Evolutionary conservation across 2,888 invertebrate species (phyloP).

Genomic region (Altica lythri): DNA sequence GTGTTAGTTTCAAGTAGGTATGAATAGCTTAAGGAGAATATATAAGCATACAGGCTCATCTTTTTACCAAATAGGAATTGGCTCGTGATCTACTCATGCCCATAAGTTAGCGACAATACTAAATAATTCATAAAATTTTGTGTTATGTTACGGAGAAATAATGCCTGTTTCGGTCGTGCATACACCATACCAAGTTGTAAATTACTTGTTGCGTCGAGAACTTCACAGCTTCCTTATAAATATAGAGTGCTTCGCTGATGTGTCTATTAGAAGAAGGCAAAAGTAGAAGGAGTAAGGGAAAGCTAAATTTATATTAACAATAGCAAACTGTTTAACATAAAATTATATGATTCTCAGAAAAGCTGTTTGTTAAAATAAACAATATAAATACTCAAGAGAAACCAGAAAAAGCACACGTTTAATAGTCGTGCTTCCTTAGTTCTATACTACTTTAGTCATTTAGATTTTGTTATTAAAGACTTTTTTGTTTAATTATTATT

Average conservation of each 20-base stretch:
- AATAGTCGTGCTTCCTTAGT: too few relatives aligned
- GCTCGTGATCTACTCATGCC: constrained; percentile 38
- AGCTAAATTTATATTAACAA: too few relatives aligned
- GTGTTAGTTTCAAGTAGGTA: too few relatives aligned
- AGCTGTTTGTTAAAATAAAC: too few relatives aligned
- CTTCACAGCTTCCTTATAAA: constrained; percentile 18
- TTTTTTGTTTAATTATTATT: too few relatives aligned
- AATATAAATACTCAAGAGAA: too few relatives aligned
- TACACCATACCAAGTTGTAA: constrained; percentile 30
- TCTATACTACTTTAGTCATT: too few relatives aligned
- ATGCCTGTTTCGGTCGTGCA: constrained; percentile 30
- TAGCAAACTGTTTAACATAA: too few relatives aligned
- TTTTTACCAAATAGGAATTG: constrained; percentile 35
- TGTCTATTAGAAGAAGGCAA: constrained; percentile 21
- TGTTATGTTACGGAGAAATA: constrained; percentile 33
- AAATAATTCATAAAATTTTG: constrained; percentile 44
- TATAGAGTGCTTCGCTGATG: constrained; percentile 14
- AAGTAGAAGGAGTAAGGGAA: too few relatives aligned
- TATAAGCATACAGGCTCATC: constrained; percentile 23
- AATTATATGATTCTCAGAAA: too few relatives aligned
- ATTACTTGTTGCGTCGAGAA: constrained; percentile 23
- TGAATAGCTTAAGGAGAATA: constrained; percentile 13
- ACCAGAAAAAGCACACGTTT: too few relatives aligned
- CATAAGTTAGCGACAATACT: constrained; percentile 36
- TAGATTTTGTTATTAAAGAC: too few relatives aligned